phyloP scores from a whole-genome alignment of 1,140 invertebrate genomes.

The Homarus americanus region DNA sequence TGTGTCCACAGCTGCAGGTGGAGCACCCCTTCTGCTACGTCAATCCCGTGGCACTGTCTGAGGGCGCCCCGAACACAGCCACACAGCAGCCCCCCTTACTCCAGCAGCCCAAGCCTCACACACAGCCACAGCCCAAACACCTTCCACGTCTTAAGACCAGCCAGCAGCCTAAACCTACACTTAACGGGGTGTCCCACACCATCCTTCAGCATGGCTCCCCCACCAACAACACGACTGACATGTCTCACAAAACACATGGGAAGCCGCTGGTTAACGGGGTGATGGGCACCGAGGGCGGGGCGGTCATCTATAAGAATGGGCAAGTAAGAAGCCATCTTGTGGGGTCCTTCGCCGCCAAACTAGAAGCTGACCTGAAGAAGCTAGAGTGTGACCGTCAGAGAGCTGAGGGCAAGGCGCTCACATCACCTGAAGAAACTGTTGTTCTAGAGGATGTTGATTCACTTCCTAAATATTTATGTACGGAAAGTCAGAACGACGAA shows the following conservation, averaged over 20 bases:
- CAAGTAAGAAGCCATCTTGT: constrained; percentile 35
- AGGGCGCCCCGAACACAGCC: background rate
- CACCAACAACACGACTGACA: background rate
- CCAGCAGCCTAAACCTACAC: background rate
- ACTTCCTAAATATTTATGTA: constrained; percentile 4
- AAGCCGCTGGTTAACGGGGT: background rate
- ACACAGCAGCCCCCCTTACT: background rate
- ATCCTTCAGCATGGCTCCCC: background rate
- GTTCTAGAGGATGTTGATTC: background rate
- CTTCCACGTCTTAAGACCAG: background rate
- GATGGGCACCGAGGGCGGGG: background rate
- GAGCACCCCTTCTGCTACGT: constrained; percentile 62
- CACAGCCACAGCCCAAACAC: background rate
- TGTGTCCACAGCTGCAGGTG: constrained; percentile 38
- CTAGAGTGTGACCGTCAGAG: constrained; percentile 51
- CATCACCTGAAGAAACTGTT: background rate
- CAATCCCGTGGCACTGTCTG: constrained; percentile 35
- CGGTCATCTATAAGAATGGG: background rate
- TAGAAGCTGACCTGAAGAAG: constrained; percentile 57
- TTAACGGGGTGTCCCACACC: background rate
- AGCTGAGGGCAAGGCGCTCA: constrained; percentile 39
- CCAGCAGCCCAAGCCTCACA: background rate
- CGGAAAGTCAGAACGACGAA: background rate
- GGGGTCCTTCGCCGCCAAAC: constrained; percentile 61
- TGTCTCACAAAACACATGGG: background rate